Conservation (phyloP, 2,113 vertebrate species). For the Tragelaphus strepsiceros region DNA sequence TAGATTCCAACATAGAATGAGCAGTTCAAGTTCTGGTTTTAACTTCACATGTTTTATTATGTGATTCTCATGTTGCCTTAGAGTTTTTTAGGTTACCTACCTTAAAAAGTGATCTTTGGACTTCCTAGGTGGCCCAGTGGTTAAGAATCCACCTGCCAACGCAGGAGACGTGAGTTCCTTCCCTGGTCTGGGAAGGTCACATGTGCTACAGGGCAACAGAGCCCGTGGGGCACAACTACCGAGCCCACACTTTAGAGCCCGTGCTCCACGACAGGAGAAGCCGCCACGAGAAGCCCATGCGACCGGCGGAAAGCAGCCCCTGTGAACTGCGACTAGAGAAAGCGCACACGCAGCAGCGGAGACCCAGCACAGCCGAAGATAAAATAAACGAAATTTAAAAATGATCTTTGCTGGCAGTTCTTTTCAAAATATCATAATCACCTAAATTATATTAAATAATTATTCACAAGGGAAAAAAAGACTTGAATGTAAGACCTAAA, state of each 20-base stretch:
- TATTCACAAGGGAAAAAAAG: background rate
- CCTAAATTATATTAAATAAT: background rate
- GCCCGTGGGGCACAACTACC: accelerated
- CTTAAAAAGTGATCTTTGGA: background rate
- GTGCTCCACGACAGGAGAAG: accelerated
- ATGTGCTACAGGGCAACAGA: accelerated
- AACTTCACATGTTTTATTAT: background rate
- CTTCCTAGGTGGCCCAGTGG: background rate
- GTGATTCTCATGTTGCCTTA: background rate
- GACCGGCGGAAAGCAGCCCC: accelerated
- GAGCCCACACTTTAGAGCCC: background rate
- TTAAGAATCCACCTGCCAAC: background rate
- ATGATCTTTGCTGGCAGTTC: background rate
- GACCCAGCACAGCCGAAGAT: background rate
- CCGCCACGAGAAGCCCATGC: accelerated
- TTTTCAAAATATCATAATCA: background rate
- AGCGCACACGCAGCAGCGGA: accelerated
- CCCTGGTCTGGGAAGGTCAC: background rate
- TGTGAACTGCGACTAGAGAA: accelerated
- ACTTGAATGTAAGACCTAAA: background rate
- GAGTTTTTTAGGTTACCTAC: background rate
- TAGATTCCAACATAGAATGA: background rate
- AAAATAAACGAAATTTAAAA: background rate
- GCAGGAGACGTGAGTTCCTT: background rate
- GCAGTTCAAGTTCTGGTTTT: background rate